Evolutionary conservation across 2,888 invertebrate genomes (phyloP).

Genomic region (Enchytraeus crypticus): DNA sequence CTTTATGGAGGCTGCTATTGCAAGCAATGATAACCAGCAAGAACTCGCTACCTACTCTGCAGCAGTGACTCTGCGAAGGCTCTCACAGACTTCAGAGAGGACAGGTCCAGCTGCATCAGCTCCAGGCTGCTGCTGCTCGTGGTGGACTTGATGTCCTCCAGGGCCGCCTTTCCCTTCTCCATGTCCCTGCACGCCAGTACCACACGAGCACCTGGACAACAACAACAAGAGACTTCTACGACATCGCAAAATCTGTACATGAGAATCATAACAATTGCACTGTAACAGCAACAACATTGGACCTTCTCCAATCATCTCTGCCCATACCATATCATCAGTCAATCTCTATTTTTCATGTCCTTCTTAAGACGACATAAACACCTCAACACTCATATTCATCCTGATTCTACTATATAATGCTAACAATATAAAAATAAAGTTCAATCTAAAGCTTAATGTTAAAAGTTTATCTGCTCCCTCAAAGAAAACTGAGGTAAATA

Average conservation of each 20-base stretch:
- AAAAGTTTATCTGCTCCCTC: no score
- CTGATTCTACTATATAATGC: no score
- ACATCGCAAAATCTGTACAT: neutral
- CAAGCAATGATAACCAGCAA: no score
- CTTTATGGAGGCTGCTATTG: no score
- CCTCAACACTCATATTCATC: no score
- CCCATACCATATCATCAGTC: neutral
- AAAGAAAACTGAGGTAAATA: no score
- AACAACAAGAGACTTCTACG: neutral
- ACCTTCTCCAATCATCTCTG: neutral
- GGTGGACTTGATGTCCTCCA: constrained; percentile 28
- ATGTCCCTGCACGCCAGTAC: constrained; percentile 40
- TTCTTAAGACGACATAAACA: no score
- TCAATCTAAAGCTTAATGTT: no score
- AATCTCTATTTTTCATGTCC: no score
- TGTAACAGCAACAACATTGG: neutral
- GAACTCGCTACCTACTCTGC: no score
- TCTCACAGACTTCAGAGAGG: constrained; percentile 40
- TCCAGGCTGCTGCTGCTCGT: constrained; percentile 33
- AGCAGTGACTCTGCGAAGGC: no score
- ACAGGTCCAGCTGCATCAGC: constrained; percentile 37
- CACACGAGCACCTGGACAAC: constrained; percentile 50
- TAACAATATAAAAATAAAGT: no score
- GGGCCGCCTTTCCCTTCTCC: constrained; percentile 31
- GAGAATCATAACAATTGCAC: neutral